Percentiles rank a stretch among this genome's conserved stretches.
These are phyloP conservation scores for Hyles vespertilio DNA, from an alignment of 1,140 invertebrate genomes.

Conservation along the genomic window DNA sequence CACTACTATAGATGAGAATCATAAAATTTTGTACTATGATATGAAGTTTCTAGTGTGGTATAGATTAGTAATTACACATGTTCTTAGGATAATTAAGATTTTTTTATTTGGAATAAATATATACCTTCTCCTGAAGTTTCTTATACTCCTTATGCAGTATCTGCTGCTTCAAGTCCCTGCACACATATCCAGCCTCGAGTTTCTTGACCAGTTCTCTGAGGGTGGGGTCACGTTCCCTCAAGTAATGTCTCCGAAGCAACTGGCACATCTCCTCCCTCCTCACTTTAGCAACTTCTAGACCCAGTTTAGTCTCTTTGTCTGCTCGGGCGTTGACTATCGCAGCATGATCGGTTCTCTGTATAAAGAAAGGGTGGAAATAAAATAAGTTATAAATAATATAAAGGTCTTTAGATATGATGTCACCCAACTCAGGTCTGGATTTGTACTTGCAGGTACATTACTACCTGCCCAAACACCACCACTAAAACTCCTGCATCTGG, in stretches of 20 bases:
- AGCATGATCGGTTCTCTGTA: slow-evolving; percentile 62
- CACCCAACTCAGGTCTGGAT: too few species aligned
- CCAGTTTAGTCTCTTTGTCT: slow-evolving; percentile 46
- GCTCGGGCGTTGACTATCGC: slow-evolving; percentile 56
- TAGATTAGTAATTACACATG: too few species aligned
- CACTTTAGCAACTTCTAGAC: slow-evolving; percentile 45
- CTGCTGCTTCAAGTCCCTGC: slow-evolving; percentile 53
- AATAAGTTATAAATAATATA: slow-evolving; percentile 8
- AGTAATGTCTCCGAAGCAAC: slow-evolving; percentile 45
- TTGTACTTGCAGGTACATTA: too few species aligned
- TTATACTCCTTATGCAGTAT: slow-evolving; percentile 62
- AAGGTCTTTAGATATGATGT: slow-evolving; percentile 1
- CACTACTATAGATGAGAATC: too few species aligned
- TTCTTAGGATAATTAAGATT: too few species aligned
- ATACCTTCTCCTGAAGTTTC: slow-evolving; percentile 53
- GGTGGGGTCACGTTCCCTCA: slow-evolving; percentile 50
- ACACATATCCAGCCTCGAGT: slow-evolving; percentile 56
- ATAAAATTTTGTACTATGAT: too few species aligned
- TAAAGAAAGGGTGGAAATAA: slow-evolving; percentile 5
- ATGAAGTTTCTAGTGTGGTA: too few species aligned
- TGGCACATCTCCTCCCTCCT: slow-evolving; percentile 37
- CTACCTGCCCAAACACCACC: too few species aligned
- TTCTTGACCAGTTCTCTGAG: slow-evolving; percentile 42
- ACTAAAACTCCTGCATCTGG: too few species aligned
- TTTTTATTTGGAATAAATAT: neutral